Evolutionary conservation across 2,113 vertebrate genomes (phyloP).

Genomic region (Baryphthengus martii): DNA sequence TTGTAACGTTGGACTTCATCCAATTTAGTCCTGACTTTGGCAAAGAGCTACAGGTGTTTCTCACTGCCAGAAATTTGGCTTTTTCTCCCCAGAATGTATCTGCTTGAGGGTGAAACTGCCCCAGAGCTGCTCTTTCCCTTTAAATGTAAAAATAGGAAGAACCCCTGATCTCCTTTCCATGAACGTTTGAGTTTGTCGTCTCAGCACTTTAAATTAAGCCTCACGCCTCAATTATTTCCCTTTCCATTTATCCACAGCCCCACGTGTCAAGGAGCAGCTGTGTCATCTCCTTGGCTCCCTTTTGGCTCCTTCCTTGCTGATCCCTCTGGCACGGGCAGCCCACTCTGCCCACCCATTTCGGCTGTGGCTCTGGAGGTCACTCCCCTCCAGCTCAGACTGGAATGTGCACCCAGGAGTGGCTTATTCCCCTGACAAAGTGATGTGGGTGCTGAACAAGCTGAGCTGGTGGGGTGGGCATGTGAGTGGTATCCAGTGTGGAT

Average conservation of each 20-base stretch:
- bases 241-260: not conserved
- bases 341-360: not conserved
- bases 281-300: not conserved
- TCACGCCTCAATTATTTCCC: slow-evolving; percentile 16
- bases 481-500: not conserved
- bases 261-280: not conserved
- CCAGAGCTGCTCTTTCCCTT: not conserved
- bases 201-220: slow-evolving; percentile 35
- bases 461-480: accelerated
- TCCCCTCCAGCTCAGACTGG: accelerated
- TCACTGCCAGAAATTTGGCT: not conserved
- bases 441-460: not conserved
- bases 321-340: not conserved
- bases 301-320: not conserved
- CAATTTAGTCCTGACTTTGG: not conserved
- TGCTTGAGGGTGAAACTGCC: not conserved
- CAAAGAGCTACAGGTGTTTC: not conserved
- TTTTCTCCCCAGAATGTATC: not conserved
- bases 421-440: not conserved
- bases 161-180: not conserved
- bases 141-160: slow-evolving; percentile 20
- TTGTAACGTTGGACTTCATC: not conserved
- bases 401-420: not conserved
- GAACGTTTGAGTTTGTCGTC: not conserved
- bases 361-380: not conserved